Percentiles rank a stretch among this genome's conserved stretches.
These are phyloP conservation scores for Saccopteryx bilineata DNA, from an alignment of 2,113 vertebrate species.

Conservation along the genomic window DNA sequence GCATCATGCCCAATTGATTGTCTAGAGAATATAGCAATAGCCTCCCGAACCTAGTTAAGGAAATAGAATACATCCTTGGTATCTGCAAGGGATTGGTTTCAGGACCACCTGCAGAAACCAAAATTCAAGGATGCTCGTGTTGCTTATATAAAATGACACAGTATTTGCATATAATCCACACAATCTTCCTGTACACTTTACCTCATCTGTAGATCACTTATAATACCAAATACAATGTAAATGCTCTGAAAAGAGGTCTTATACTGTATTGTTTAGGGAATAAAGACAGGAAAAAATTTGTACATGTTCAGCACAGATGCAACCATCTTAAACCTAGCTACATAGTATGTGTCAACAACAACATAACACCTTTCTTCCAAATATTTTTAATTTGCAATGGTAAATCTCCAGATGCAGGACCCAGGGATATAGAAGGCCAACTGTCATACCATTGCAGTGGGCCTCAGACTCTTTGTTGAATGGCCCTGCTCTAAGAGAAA, in stretches of 20 bases:
- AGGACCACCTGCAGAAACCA: background rate
- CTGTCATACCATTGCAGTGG: background rate
- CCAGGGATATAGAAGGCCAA: background rate
- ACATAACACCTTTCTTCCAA: background rate
- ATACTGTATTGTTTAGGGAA: background rate
- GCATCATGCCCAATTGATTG: background rate
- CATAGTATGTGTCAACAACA: background rate
- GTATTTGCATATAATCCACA: background rate
- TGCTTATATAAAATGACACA: background rate
- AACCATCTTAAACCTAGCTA: background rate
- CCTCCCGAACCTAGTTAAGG: background rate
- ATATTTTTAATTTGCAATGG: background rate
- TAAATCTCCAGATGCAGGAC: background rate
- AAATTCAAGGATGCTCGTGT: background rate
- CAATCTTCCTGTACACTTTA: background rate
- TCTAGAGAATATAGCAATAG: background rate
- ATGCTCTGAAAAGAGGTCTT: too few relatives aligned
- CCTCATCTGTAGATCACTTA: background rate
- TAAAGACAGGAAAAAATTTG: background rate
- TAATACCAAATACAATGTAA: background rate
- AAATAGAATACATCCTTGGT: background rate
- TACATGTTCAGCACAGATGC: background rate
- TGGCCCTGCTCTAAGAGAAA: background rate
- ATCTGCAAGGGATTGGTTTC: background rate
- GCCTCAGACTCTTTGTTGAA: background rate